These are phyloP conservation scores for Pipistrellus nathusii DNA, from an alignment of 2,797 vertebrate species.

Conservation along the genomic window DNA sequence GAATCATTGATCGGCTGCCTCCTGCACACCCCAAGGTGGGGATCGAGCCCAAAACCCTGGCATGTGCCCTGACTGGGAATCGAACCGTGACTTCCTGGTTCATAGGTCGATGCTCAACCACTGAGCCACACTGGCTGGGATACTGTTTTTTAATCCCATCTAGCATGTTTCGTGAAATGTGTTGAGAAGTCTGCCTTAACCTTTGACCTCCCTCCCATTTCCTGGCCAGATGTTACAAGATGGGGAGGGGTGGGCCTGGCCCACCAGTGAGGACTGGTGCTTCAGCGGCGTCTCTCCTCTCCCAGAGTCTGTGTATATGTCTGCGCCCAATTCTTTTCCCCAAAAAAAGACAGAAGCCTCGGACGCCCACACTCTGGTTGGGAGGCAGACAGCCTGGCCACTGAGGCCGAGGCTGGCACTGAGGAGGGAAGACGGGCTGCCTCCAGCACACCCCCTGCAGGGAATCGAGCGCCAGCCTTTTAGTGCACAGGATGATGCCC, in stretches of 20 bases:
- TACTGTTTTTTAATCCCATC: constrained; percentile 8
- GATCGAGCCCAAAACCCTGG: background rate
- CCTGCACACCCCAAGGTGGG: background rate
- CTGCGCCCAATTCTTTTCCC: background rate
- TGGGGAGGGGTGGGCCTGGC: too few species aligned
- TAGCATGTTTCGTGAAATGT: background rate
- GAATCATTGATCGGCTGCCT: background rate
- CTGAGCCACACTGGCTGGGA: background rate
- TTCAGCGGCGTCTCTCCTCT: background rate
- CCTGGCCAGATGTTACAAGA: constrained; percentile 33
- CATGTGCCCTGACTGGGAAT: background rate
- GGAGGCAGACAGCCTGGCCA: background rate
- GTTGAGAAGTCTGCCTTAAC: constrained; percentile 23
- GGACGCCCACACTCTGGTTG: background rate
- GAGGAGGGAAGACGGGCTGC: background rate
- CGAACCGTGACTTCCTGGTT: too few species aligned
- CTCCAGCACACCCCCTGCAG: background rate
- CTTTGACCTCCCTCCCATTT: background rate
- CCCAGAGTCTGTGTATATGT: accelerated
- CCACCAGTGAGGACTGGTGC: background rate
- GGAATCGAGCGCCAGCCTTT: background rate
- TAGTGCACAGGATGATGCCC: background rate
- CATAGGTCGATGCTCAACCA: too few species aligned
- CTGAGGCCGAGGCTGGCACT: background rate
- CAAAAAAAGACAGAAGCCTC: background rate